A percentile compares a stretch with the other conserved stretches of the same genome.
These are phyloP conservation scores for Apoderus coryli DNA, from an alignment of 2,888 invertebrate species.

Conservation along the genomic window DNA sequence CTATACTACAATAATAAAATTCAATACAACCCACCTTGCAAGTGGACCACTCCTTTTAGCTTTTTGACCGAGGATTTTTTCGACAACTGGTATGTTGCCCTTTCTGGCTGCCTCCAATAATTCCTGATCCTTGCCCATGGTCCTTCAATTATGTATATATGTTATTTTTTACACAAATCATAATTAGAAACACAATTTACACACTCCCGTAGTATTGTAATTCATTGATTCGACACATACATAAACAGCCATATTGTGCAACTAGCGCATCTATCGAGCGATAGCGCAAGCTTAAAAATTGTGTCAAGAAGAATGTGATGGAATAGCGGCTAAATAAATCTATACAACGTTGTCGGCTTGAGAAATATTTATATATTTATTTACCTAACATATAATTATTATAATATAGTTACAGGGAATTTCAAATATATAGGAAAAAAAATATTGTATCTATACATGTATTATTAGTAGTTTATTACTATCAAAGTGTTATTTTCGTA, in stretches of 20 bases:
- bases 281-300: constrained; percentile 14
- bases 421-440: too few species aligned
- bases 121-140: constrained; percentile 96
- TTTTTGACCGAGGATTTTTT: constrained; percentile 79
- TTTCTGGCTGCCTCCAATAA: constrained; percentile 88
- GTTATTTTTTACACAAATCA: constrained; percentile 20
- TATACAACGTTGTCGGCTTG: too few species aligned
- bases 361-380: too few species aligned
- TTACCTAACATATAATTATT: too few species aligned
- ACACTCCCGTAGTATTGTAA: constrained; percentile 45
- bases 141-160: constrained; percentile 9
- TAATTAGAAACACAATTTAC: constrained; percentile 29
- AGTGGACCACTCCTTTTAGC: constrained; percentile 87
- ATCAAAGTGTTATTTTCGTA: too few species aligned
- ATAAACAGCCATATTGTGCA: constrained; percentile 54
- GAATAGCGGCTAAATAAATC: too few species aligned
- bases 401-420: too few species aligned
- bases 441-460: too few species aligned
- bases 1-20: too few species aligned
- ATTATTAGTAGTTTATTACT: too few species aligned
- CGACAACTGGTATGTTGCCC: constrained; percentile 77
- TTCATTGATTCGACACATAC: constrained; percentile 78
- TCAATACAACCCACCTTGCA: constrained; percentile 74
- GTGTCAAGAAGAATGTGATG: too few species aligned
- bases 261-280: constrained; percentile 32